Evolutionary conservation across 35 echinoderm and acorn worm genomes (phyloP), one percentile per base, ranked within the genome.

Genomic region (Apostichopus parvimensis): DNA sequence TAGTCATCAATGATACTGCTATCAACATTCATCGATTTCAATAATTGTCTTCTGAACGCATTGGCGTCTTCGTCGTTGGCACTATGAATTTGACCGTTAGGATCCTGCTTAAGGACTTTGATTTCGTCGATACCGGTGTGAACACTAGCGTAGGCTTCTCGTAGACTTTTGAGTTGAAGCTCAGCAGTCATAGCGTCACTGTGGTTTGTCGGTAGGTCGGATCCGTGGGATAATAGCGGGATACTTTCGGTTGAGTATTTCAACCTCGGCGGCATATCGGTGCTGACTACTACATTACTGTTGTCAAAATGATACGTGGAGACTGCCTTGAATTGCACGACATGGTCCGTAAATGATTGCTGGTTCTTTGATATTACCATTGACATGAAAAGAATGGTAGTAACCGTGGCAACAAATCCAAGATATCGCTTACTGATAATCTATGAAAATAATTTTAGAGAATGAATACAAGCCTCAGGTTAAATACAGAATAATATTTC

Each of bases 1-100:
- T 84, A 84, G 5, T 84, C 54, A 22, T 84, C 54, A 22, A 84
- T 84, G 9, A 60, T 4, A n/a, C 12, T 20, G 20, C 24, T 58
- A 84, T 84, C 81, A 18, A 84, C 23, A 84, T 58, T 58, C 81
- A 84, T 60, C 56, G 9, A 53, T 10, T 84, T 52, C 6, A 84
- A 55, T n/a, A 84, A 14, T 14, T n/a, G 20, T 84, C 13, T 84
- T 55, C 56, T 17, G 4, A 17, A 58, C 6, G 14, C 5, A 21
- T 84, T 15, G 54, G 56, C 12, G 8, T 60, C 17, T 4, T 18
- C 23, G 22, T 14, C 81, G 9, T 21, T 12, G 6, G 53, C 12
- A 21, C 5, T 52, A 18, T n/a, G 21, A n/a, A 24, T 53, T 6
- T 60, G 18, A 9, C 81, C 81, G 17, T 23, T 58, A 8, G 53